A percentile compares a stretch with the other conserved stretches of the same genome.
Conservation (phyloP, 2,888 invertebrate species). For the Baronia brevicornis region DNA sequence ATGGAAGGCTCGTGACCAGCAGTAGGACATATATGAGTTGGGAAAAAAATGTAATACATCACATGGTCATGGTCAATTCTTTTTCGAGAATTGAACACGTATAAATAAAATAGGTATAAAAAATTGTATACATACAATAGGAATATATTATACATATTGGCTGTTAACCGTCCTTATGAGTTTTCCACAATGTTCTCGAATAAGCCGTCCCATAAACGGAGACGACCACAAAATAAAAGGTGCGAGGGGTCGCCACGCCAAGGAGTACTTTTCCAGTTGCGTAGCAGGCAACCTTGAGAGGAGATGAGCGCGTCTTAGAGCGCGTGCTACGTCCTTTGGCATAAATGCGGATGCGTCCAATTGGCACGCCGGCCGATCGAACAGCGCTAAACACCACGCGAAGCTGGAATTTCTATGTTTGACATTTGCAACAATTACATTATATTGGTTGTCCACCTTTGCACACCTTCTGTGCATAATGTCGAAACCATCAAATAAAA, state of each 20-base stretch:
- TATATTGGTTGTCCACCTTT: too few relatives aligned
- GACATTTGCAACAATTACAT: conserved; percentile 14
- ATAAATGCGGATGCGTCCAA: conserved; percentile 73
- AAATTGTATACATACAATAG: too few relatives aligned
- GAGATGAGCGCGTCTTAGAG: conserved; percentile 63
- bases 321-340: conserved; percentile 67
- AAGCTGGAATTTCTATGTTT: conserved; percentile 40
- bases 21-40: background rate
- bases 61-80: too few relatives aligned
- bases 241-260: conserved; percentile 1
- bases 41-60: background rate
- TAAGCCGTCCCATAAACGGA: too few relatives aligned
- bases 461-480: too few relatives aligned
- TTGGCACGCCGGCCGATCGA: conserved; percentile 60
- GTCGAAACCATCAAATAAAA: too few relatives aligned
- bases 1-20: background rate
- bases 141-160: too few relatives aligned
- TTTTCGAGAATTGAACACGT: too few relatives aligned
- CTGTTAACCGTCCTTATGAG: too few relatives aligned
- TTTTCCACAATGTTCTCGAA: too few relatives aligned
- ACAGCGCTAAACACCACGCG: conserved; percentile 67
- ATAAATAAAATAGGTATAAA: too few relatives aligned
- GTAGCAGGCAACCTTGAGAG: conserved; percentile 56
- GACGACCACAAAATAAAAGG: conserved; percentile 10
- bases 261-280: conserved; percentile 18